A percentile compares a stretch with the other conserved stretches of the same genome.
Evolutionary conservation across 1,140 invertebrate genomes (phyloP).

Genomic region (Lucilia sericata): DNA sequence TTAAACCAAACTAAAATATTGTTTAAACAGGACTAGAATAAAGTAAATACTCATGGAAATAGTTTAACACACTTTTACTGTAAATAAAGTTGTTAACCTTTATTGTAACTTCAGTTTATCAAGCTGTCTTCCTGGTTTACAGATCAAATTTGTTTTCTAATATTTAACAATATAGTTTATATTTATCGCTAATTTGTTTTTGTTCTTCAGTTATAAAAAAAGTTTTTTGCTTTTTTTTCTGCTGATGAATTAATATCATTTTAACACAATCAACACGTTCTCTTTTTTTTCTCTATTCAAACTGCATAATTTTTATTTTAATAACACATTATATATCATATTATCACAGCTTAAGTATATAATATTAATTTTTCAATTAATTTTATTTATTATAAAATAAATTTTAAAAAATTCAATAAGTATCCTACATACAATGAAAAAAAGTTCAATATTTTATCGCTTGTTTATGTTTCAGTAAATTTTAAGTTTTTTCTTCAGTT

Average conservation of each 20-base stretch:
- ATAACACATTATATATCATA: constrained; percentile 1
- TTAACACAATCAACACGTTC: constrained; percentile 41
- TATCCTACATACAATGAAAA: too few relatives aligned
- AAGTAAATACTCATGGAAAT: neutral
- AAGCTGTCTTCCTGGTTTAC: constrained; percentile 28
- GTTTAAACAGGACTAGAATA: neutral
- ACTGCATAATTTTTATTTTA: neutral
- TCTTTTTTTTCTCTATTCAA: neutral
- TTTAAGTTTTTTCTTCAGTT: neutral
- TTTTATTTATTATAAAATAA: neutral
- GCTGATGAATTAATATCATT: constrained; percentile 26
- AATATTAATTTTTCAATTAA: constrained; percentile 14
- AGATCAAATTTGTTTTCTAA: constrained; percentile 16
- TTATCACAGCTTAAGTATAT: neutral
- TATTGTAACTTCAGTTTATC: constrained; percentile 28
- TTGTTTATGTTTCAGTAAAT: neutral
- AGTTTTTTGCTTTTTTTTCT: too few relatives aligned
- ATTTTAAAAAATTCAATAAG: neutral
- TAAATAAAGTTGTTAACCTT: constrained; percentile 44
- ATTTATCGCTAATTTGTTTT: too few relatives aligned
- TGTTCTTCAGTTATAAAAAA: neutral
- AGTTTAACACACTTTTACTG: neutral
- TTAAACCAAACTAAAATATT: neutral
- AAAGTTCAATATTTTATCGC: neutral
- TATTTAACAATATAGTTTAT: too few relatives aligned